phyloP scores from a whole-genome alignment of 2,797 vertebrate genomes.

The Uromys caudimaculatus region DNA sequence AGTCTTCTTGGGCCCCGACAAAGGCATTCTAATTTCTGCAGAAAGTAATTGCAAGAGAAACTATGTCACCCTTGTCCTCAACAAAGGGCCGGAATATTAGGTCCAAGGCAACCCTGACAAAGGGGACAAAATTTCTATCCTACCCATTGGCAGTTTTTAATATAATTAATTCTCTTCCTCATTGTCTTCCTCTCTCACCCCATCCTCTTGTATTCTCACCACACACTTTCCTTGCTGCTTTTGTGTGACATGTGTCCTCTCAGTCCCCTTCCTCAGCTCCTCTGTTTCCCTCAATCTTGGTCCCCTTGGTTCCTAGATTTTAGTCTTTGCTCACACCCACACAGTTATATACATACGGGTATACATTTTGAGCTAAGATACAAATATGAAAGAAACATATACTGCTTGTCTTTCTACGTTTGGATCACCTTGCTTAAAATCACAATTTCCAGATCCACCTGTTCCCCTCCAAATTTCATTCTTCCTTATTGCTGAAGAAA shows the following conservation, averaged over 20 bases:
- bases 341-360: not conserved
- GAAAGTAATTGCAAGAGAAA: not conserved
- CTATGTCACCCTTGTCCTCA: not conserved
- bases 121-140: not conserved
- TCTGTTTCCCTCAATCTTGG: not conserved
- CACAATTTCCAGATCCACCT: no score
- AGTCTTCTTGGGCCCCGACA: not conserved
- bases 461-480: no score
- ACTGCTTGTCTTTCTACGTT: no score
- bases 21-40: not conserved
- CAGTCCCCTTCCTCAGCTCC: not conserved
- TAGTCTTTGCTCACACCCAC: not conserved
- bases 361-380: not conserved
- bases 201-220: not conserved
- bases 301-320: not conserved
- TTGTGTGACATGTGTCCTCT: not conserved
- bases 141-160: not conserved
- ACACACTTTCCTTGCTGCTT: not conserved
- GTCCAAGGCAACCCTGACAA: not conserved
- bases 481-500: no score
- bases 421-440: no score
- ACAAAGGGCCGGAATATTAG: not conserved
- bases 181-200: not conserved
- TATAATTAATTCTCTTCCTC: not conserved
- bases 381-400: not conserved